phyloP scores from a whole-genome alignment of 2,888 invertebrate genomes.

The Limnephilus rhombicus region DNA sequence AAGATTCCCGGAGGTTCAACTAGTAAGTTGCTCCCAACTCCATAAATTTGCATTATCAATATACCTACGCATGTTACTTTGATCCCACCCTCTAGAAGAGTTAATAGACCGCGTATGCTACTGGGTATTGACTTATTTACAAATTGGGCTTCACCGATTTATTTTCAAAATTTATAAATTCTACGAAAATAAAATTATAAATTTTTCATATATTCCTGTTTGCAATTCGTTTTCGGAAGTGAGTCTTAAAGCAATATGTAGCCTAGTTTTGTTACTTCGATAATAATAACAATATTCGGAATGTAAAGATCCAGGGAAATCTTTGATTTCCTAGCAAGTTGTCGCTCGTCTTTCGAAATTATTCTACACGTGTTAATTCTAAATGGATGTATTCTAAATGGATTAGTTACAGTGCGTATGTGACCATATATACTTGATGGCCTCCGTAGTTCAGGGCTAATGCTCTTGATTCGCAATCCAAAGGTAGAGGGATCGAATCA shows the following conservation, averaged over 20 bases:
- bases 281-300: background rate
- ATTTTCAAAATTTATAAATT: background rate
- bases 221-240: background rate
- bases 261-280: background rate
- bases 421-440: no score
- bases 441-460: no score
- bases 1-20: background rate
- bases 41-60: background rate
- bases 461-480: no score
- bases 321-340: background rate
- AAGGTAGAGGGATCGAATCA: no score
- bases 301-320: background rate
- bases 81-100: background rate
- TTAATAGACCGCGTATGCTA: background rate
- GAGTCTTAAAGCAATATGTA: background rate
- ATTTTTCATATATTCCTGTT: background rate
- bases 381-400: no score
- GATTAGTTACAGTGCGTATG: no score
- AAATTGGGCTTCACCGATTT: background rate
- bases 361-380: no score
- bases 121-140: background rate
- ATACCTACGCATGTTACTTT: background rate
- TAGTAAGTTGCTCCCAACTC: background rate
- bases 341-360: background rate
- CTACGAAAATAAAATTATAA: background rate